Conservation (phyloP, 35 echinoderm and acorn worm species). For the Diadema setosum region DNA sequence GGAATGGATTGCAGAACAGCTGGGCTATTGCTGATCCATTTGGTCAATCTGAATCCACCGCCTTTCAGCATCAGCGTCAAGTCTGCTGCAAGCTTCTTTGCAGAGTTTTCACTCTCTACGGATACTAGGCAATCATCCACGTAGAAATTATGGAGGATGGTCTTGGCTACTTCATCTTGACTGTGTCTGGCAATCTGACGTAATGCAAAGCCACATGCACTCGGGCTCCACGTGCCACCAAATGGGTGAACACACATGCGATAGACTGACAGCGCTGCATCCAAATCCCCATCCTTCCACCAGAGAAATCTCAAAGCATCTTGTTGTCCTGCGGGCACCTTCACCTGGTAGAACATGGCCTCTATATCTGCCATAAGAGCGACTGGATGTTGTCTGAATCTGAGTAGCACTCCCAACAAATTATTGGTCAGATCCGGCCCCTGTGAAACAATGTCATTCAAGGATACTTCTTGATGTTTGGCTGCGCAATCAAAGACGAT, state of each 20-base stretch:
- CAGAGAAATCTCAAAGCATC: constrained; percentile 43
- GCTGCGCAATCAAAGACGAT: too few species aligned
- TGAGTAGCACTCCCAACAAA: constrained; percentile 38
- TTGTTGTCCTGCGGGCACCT: background rate
- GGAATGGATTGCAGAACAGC: background rate
- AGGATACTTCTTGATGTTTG: background rate
- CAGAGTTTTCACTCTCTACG: background rate
- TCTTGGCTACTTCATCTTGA: background rate
- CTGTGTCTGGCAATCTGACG: background rate
- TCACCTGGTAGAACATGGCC: constrained; percentile 62
- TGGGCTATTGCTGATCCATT: background rate
- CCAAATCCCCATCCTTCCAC: constrained; percentile 32
- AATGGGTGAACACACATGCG: constrained; percentile 54
- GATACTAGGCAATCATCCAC: constrained; percentile 63
- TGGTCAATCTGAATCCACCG: constrained; percentile 35
- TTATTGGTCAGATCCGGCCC: constrained; percentile 66
- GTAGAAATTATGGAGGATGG: constrained; percentile 34
- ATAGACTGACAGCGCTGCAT: background rate
- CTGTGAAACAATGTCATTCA: constrained; percentile 48
- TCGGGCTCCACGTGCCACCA: constrained; percentile 47
- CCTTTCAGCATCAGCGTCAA: background rate
- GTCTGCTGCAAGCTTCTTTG: background rate
- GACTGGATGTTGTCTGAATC: constrained; percentile 28
- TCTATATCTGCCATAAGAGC: constrained; percentile 61
- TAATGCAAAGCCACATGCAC: constrained; percentile 21